These are phyloP conservation scores for Adelphocoris suturalis DNA, from an alignment of 2,888 invertebrate species.

Conservation along the genomic window DNA sequence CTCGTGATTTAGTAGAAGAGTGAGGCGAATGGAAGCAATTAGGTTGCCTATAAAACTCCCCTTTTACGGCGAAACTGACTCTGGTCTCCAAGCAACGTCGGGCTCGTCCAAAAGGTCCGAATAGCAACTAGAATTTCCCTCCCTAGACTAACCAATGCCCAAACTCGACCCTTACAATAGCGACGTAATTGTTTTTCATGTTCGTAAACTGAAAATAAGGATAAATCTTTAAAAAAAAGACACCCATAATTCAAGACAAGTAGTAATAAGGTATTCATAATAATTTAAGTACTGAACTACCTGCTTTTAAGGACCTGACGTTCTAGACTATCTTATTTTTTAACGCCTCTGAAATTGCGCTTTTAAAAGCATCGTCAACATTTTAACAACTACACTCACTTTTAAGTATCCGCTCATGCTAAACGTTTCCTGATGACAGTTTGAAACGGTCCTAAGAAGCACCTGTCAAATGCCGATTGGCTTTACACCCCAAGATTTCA, in stretches of 20 bases:
- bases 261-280: neutral
- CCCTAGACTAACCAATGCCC: neutral
- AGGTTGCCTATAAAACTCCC: conserved; percentile 7
- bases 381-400: neutral
- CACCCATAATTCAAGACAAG: neutral
- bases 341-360: neutral
- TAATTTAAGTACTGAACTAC: neutral
- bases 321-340: neutral
- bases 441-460: too few relatives aligned
- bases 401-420: neutral
- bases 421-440: neutral
- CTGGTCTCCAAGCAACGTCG: neutral
- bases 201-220: neutral
- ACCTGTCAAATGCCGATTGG: too few relatives aligned
- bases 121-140: neutral
- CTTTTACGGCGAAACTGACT: neutral
- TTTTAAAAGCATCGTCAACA: neutral
- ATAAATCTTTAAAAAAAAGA: neutral
- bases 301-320: neutral
- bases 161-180: neutral
- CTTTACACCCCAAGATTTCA: too few relatives aligned
- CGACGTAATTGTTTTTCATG: neutral
- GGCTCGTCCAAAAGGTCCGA: neutral
- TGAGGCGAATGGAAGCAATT: conserved; percentile 38
- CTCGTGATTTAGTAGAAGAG: conserved; percentile 7